phyloP scores from a whole-genome alignment of 2,797 vertebrate genomes.

The Anableps anableps region DNA sequence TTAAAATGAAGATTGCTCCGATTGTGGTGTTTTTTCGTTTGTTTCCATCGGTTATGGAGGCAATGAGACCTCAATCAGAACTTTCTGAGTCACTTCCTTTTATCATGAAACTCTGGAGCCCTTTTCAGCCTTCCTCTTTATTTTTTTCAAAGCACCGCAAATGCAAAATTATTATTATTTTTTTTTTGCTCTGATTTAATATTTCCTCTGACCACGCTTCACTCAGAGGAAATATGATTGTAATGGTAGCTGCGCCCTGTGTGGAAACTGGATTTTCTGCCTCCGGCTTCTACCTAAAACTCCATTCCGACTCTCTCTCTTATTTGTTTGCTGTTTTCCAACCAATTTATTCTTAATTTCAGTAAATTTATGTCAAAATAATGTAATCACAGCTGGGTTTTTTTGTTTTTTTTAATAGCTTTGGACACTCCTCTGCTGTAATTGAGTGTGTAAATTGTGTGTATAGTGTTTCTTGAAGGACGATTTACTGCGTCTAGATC shows the following conservation, averaged over 20 bases:
- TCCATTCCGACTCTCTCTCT: slow-evolving; percentile 30
- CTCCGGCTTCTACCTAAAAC: slow-evolving; percentile 56
- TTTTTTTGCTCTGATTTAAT: slow-evolving; percentile 22
- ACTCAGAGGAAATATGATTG: slow-evolving; percentile 3
- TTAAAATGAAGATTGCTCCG: slow-evolving; percentile 33
- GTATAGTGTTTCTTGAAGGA: slow-evolving; percentile 20
- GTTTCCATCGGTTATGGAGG: slow-evolving; percentile 36
- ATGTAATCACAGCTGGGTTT: not conserved
- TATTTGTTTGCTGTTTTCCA: slow-evolving; percentile 19
- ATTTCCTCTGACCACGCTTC: slow-evolving; percentile 28
- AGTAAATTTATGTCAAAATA: not conserved
- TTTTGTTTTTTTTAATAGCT: not conserved
- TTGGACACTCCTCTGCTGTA: not conserved
- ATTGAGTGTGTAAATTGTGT: not conserved
- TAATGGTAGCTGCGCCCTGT: slow-evolving; percentile 39
- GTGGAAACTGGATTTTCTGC: slow-evolving; percentile 52
- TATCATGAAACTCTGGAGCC: slow-evolving; percentile 31
- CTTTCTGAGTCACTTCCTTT: slow-evolving; percentile 58
- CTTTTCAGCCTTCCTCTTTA: slow-evolving; percentile 22
- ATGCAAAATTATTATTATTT: not conserved
- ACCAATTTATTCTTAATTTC: slow-evolving; percentile 5
- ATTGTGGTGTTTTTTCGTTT: slow-evolving; percentile 13
- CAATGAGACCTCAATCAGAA: slow-evolving; percentile 39
- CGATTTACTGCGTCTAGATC: slow-evolving; percentile 36
- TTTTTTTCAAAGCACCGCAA: slow-evolving; percentile 19